Evolutionary conservation across 2,888 invertebrate species (phyloP).

Genomic region (Mythimna vitellina): DNA sequence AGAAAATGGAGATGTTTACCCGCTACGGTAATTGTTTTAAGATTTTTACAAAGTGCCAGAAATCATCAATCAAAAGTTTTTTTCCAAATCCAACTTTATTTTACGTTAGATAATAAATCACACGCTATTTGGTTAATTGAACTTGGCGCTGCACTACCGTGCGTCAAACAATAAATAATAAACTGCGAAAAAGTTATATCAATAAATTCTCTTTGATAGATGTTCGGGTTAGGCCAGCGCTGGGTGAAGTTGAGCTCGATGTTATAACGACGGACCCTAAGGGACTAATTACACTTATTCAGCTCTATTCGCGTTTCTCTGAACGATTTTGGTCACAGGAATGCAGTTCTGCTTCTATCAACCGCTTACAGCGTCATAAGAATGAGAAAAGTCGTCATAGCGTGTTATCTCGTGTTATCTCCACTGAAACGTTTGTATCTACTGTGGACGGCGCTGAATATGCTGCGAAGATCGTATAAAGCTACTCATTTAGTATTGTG

Average conservation of each 20-base stretch:
- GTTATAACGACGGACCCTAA: not conserved
- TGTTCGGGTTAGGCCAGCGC: not conserved
- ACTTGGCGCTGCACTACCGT: conserved; percentile 10
- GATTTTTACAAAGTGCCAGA: not conserved
- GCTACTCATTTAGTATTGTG: no score
- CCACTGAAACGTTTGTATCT: no score
- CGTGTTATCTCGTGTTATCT: no score
- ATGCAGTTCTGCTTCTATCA: no score
- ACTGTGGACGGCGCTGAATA: no score
- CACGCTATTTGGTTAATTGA: not conserved
- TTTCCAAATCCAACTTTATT: not conserved
- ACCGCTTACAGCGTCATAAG: no score
- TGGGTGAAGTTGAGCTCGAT: conserved; percentile 4
- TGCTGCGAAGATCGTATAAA: no score
- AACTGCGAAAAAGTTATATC: conserved; percentile 1
- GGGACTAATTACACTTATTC: no score
- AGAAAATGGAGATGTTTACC: not conserved
- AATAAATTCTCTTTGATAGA: conserved; percentile 16
- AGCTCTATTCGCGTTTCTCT: no score
- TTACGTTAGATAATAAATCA: not conserved
- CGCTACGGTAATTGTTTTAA: not conserved
- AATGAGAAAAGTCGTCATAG: no score
- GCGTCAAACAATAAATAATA: conserved; percentile 5
- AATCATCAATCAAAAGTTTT: not conserved
- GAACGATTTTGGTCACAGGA: no score